Conservation (phyloP, 1,140 invertebrate genomes). For the Plutomurus gul region DNA sequence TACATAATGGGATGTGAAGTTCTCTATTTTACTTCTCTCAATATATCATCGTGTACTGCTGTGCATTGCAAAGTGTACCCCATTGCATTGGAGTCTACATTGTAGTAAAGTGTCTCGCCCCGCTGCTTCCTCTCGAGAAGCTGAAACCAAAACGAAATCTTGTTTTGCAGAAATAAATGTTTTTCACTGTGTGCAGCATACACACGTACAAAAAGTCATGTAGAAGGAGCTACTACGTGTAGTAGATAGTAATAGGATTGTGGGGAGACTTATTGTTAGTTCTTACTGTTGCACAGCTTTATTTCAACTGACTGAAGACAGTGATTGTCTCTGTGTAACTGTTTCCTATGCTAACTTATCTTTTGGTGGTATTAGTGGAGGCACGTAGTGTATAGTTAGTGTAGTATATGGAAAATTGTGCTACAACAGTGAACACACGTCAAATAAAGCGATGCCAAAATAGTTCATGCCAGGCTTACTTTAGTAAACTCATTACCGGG, state of each 20-base stretch:
- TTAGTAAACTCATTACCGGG: conserved; percentile 12
- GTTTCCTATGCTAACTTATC: not conserved
- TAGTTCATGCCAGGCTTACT: not conserved
- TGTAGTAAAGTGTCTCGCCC: not conserved
- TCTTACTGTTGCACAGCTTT: not conserved
- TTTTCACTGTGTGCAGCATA: not conserved
- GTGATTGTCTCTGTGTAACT: not conserved
- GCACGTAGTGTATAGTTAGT: not conserved
- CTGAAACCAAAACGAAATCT: conserved; percentile 19
- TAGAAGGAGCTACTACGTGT: not conserved
- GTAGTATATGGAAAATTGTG: not conserved
- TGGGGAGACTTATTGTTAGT: too few species aligned
- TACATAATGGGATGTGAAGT: not conserved
- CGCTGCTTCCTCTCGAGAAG: not conserved
- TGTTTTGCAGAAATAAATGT: not conserved
- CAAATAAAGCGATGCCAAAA: not conserved
- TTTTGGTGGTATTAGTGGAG: not conserved
- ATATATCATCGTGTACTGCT: not conserved
- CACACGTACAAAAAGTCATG: not conserved
- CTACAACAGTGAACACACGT: not conserved
- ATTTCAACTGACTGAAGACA: not conserved
- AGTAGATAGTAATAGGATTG: too few species aligned
- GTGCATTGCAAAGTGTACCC: too few species aligned
- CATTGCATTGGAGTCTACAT: too few species aligned
- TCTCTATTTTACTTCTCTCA: not conserved